Base-by-base conservation (phyloP, 2,888 invertebrate genomes). In the Arenicola marina region DNA sequence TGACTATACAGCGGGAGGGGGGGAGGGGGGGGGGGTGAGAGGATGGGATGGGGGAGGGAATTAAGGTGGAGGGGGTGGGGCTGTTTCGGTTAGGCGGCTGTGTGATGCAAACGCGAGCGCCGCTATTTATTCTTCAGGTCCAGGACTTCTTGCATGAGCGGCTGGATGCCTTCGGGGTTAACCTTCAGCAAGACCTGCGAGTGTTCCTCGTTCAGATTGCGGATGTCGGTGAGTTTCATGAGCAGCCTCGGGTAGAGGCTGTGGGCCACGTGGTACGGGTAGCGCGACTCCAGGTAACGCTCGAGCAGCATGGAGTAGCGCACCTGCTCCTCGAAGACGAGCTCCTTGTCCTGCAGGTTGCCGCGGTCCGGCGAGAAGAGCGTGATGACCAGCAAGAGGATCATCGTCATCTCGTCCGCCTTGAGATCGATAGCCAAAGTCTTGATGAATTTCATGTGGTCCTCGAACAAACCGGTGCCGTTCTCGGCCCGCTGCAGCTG, bases 91-190 rank as follows among this genome's bases (percentile, higher is more conserved):
- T n/a, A n/a, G n/a, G n/a, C n/a, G n/a, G n/a, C n/a, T n/a, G n/a
- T n/a, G n/a, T n/a, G n/a, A n/a, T n/a, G n/a, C n/a, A n/a, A n/a
- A n/a, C n/a, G n/a, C n/a, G n/a, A n/a, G n/a, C n/a, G n/a, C n/a
- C n/a, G 38, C 38, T 11, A 38, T 24, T 48, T 48, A 7, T 48
- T 28, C 53, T 53, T 11, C 28, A 96, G 87, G 86, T 97, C 96
- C 79, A 97, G 94, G 79, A 97, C 95, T 87, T 97, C 96, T 83
- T 95, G 92, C 54, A 97, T 87, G 54, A 97, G 85, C 0, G 96
- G 97, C 78, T 95, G 95, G 56, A 97, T 92, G 78, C 91, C 89
- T 70, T 91, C 89, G 28, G 96, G 95, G 86, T 96, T 95, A 4
- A 95, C 92, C 84, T 95, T 93, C 48, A 96, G 87, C 83, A 95